These are phyloP conservation scores for Atlantisia rogersi DNA, from an alignment of 2,113 vertebrate genomes.

Conservation along the genomic window DNA sequence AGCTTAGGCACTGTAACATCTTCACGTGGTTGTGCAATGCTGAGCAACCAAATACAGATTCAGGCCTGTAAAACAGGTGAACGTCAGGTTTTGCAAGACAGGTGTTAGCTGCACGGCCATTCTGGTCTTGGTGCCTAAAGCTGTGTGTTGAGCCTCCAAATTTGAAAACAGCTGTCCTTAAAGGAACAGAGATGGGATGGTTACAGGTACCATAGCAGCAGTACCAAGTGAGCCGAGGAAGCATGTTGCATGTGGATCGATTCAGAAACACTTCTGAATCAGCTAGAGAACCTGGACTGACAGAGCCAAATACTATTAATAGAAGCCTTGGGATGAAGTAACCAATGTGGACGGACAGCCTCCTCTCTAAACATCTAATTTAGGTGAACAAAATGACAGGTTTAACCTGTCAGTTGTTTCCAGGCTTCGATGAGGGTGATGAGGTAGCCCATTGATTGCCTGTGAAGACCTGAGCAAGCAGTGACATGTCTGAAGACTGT, in stretches of 20 bases:
- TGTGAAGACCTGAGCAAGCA: neutral
- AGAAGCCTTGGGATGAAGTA: slow-evolving; percentile 3
- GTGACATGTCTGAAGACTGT: neutral
- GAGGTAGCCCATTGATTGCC: neutral
- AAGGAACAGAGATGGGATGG: neutral
- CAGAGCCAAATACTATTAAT: slow-evolving; percentile 32
- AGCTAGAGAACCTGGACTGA: neutral
- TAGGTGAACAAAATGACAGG: slow-evolving; percentile 9
- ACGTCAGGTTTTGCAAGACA: neutral
- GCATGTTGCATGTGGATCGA: rapidly evolving
- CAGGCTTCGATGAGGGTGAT: neutral
- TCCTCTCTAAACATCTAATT: slow-evolving; percentile 17
- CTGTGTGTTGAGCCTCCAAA: neutral
- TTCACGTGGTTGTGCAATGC: rapidly evolving
- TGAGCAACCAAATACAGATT: neutral
- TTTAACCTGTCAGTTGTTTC: slow-evolving; percentile 35
- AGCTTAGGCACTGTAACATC: neutral
- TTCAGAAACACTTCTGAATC: neutral
- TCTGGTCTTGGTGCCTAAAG: neutral
- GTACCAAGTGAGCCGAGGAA: neutral
- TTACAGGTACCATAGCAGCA: neutral
- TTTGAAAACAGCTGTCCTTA: neutral
- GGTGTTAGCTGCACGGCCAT: neutral
- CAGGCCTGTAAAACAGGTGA: neutral
- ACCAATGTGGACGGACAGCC: neutral